Evolutionary conservation across 2,797 vertebrate species (phyloP).

Genomic region (Trachurus trachurus): DNA sequence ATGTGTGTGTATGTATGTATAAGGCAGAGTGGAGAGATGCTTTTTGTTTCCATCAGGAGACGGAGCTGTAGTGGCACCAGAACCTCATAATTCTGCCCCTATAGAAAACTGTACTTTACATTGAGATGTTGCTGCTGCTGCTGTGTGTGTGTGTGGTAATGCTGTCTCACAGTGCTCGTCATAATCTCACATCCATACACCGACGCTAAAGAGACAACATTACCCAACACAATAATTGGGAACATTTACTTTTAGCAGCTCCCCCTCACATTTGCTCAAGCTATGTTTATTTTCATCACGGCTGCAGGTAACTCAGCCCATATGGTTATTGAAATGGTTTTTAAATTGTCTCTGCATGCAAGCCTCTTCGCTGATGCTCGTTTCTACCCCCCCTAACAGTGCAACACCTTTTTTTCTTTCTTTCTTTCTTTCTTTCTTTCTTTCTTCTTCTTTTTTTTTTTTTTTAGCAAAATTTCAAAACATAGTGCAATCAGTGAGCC

Average conservation of each 20-base stretch:
- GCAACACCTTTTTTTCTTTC: slow-evolving; percentile 7
- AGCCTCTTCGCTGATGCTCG: slow-evolving; percentile 19
- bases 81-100: slow-evolving; percentile 33
- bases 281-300: slow-evolving; percentile 33
- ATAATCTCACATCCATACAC: background rate
- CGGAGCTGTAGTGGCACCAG: slow-evolving; percentile 17
- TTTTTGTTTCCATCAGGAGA: background rate
- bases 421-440: no score
- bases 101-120: slow-evolving; percentile 4
- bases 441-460: no score
- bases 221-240: slow-evolving; percentile 12
- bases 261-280: slow-evolving; percentile 31
- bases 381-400: background rate
- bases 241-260: slow-evolving; percentile 30
- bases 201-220: slow-evolving; percentile 1
- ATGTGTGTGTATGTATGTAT: slow-evolving; percentile 19
- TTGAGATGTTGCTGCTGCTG: background rate
- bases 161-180: background rate
- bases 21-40: slow-evolving; percentile 13
- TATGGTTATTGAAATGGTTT: slow-evolving; percentile 36
- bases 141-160: background rate
- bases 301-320: slow-evolving; percentile 26
- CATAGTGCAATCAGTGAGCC: slow-evolving; percentile 35
- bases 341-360: slow-evolving; percentile 29
- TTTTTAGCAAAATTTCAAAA: slow-evolving; percentile 37